Percentiles rank a stretch among this genome's conserved stretches.
phyloP scores from a whole-genome alignment of 1,140 invertebrate genomes.

The Wasmannia auropunctata region DNA sequence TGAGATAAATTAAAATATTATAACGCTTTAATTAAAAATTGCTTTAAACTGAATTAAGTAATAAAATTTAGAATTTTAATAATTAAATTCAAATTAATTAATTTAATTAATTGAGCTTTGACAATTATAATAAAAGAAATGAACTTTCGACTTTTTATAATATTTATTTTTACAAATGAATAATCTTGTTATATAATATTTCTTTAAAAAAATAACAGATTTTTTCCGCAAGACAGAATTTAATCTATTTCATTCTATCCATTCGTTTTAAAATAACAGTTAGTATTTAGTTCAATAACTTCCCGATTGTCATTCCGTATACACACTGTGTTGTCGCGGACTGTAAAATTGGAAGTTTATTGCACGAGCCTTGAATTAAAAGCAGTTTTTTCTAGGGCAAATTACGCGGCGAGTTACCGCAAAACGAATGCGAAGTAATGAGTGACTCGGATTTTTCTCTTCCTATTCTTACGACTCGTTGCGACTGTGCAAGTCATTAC shows the following conservation, averaged over 20 bases:
- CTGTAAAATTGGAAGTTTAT: not conserved
- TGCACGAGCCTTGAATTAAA: not conserved
- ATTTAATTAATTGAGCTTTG: not conserved
- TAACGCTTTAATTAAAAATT: not conserved
- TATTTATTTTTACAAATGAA: not conserved
- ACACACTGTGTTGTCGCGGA: not conserved
- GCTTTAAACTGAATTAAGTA: not conserved
- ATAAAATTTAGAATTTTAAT: not conserved
- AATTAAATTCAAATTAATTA: too few relatives aligned
- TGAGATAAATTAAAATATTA: not conserved
- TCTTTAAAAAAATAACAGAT: not conserved
- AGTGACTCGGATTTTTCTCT: not conserved
- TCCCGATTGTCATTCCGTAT: not conserved
- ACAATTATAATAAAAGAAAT: not conserved
- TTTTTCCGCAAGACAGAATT: not conserved
- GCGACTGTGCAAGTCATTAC: not conserved
- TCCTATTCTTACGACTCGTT: not conserved
- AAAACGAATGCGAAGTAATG: slow-evolving; percentile 6
- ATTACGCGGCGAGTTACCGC: not conserved
- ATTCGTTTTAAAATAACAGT: not conserved
- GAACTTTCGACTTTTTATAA: not conserved
- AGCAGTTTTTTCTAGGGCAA: not conserved
- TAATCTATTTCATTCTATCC: not conserved
- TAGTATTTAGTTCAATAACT: slow-evolving; percentile 5
- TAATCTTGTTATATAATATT: not conserved